Conservation (phyloP, 1,140 invertebrate genomes). For the Trichoplusia ni region DNA sequence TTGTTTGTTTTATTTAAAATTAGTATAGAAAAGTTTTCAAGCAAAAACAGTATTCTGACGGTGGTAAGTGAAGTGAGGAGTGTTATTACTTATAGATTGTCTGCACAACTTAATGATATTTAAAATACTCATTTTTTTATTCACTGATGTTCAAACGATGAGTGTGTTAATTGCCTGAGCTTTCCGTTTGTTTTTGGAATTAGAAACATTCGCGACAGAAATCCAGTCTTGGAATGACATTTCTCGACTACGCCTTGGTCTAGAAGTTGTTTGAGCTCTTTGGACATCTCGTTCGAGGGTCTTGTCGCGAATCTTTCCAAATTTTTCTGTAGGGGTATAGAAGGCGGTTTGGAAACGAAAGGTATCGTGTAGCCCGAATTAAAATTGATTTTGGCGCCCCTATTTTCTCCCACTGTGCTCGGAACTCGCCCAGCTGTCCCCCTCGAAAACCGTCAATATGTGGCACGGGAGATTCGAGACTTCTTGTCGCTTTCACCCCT, state of each 20-base stretch:
- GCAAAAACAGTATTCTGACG: too few relatives aligned
- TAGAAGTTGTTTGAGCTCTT: background rate
- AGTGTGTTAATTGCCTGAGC: too few relatives aligned
- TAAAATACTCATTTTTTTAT: too few relatives aligned
- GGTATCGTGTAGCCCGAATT: background rate
- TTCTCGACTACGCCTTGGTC: background rate
- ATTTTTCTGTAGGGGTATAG: background rate
- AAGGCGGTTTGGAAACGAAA: background rate
- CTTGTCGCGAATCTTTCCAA: background rate
- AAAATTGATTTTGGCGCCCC: background rate
- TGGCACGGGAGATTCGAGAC: background rate
- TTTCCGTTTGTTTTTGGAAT: too few relatives aligned
- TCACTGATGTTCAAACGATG: too few relatives aligned
- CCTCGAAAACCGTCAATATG: conserved; percentile 1
- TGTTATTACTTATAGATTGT: too few relatives aligned
- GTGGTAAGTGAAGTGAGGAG: too few relatives aligned
- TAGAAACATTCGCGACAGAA: too few relatives aligned
- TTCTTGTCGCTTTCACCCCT: background rate
- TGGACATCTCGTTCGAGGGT: background rate
- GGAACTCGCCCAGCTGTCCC: background rate
- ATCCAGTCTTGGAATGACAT: background rate
- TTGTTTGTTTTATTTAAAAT: too few relatives aligned
- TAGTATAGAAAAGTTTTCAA: too few relatives aligned
- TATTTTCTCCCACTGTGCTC: background rate
- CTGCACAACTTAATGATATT: too few relatives aligned